These are phyloP conservation scores for Sebastes cheni DNA, from an alignment of 2,797 vertebrate genomes.

Conservation along the genomic window DNA sequence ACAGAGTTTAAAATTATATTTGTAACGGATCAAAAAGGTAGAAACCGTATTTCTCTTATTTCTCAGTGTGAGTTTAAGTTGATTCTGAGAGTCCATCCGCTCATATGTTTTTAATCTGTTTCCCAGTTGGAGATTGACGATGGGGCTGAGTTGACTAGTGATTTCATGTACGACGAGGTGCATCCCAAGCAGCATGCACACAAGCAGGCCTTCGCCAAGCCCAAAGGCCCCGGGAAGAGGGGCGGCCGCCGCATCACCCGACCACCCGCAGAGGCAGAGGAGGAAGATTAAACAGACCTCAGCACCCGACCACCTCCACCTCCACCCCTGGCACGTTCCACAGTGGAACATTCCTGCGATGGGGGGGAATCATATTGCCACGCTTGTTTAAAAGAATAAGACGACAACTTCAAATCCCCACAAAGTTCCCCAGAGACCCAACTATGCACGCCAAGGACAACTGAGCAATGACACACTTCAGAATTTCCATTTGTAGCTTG, in stretches of 20 bases:
- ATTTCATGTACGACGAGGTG: slow-evolving; percentile 96
- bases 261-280: slow-evolving; percentile 86
- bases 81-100: neutral
- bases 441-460: slow-evolving; percentile 84
- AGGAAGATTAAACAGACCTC: slow-evolving; percentile 87
- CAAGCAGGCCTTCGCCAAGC: slow-evolving; percentile 95
- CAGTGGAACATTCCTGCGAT: slow-evolving; percentile 74
- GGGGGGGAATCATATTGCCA: slow-evolving; percentile 48
- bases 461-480: slow-evolving; percentile 75
- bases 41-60: no score
- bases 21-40: neutral
- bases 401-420: slow-evolving; percentile 58
- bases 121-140: slow-evolving; percentile 93
- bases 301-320: slow-evolving; percentile 17
- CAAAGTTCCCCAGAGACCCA: slow-evolving; percentile 68
- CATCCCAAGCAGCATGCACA: slow-evolving; percentile 97
- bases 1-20: neutral
- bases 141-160: slow-evolving; percentile 93
- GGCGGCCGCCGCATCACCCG: slow-evolving; percentile 93
- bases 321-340: slow-evolving; percentile 60
- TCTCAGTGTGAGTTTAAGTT: no score
- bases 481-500: slow-evolving; percentile 76
- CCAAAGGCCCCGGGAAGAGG: slow-evolving; percentile 94
- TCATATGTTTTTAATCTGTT: neutral
- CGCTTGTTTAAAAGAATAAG: slow-evolving; percentile 60